phyloP scores from a whole-genome alignment of 1,140 invertebrate species.

The Cotesia chilonis region DNA sequence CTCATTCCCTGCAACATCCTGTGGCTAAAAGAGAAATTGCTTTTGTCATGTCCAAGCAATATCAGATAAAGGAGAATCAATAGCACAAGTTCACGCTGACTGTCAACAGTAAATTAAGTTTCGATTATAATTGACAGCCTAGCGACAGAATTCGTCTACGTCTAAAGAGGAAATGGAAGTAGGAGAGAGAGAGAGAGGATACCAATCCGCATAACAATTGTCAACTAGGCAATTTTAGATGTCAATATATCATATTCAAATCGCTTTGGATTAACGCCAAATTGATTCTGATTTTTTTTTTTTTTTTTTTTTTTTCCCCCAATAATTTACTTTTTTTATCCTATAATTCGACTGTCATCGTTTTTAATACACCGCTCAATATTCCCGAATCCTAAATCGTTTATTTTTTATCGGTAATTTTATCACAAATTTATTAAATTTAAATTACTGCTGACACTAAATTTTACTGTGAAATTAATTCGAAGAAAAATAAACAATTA shows the following conservation, averaged over 20 bases:
- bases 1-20: conserved; percentile 8
- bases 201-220: not conserved
- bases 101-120: conserved; percentile 32
- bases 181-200: no score
- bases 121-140: conserved; percentile 24
- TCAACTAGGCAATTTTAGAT: conserved; percentile 1
- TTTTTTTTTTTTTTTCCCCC: not conserved
- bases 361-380: not conserved
- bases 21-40: conserved; percentile 9
- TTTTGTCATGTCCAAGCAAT: conserved; percentile 27
- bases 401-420: not conserved
- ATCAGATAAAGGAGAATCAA: conserved; percentile 26
- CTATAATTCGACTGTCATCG: not conserved
- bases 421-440: not conserved
- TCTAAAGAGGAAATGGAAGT: not conserved
- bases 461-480: not conserved
- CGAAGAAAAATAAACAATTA: no score
- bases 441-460: not conserved
- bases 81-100: conserved; percentile 9
- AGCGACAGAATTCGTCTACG: not conserved
- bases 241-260: conserved; percentile 6
- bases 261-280: conserved; percentile 4
- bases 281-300: not conserved
- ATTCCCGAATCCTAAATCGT: not conserved
- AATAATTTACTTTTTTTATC: not conserved